Evolutionary conservation across 2,888 invertebrate genomes (phyloP).

Genomic region (Rhagonycha lutea): DNA sequence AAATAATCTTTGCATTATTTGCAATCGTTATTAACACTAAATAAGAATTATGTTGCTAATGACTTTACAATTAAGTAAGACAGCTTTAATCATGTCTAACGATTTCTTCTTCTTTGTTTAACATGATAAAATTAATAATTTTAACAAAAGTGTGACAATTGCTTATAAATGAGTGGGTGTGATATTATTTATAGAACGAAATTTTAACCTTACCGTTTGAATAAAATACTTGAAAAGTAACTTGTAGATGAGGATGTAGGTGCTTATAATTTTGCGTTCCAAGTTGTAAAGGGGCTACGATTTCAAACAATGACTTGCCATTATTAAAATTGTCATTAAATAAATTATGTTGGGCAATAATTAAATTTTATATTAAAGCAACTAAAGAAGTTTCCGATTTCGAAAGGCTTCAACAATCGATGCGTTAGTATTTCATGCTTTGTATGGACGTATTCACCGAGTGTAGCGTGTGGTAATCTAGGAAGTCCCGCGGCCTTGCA

Average conservation of each 20-base stretch:
- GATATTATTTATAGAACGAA: not conserved
- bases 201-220: not conserved
- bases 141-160: not conserved
- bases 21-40: conserved; percentile 22
- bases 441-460: conserved; percentile 22
- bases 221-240: not conserved
- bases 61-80: conserved; percentile 23
- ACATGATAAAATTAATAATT: not conserved
- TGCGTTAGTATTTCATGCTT: conserved; percentile 21
- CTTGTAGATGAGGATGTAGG: not conserved
- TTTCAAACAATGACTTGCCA: not conserved
- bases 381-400: conserved; percentile 31
- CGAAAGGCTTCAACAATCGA: conserved; percentile 23
- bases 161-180: not conserved
- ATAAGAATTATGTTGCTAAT: conserved; percentile 21
- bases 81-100: not conserved
- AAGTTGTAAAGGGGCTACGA: not conserved
- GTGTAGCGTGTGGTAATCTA: conserved; percentile 45
- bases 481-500: conserved; percentile 54
- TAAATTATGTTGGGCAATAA: not conserved
- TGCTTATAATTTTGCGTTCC: not conserved
- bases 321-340: not conserved
- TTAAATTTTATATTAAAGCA: not conserved
- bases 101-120: not conserved
- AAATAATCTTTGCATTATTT: conserved; percentile 29